phyloP scores from a whole-genome alignment of 2,113 vertebrate species.

The Chaetura pelagica region DNA sequence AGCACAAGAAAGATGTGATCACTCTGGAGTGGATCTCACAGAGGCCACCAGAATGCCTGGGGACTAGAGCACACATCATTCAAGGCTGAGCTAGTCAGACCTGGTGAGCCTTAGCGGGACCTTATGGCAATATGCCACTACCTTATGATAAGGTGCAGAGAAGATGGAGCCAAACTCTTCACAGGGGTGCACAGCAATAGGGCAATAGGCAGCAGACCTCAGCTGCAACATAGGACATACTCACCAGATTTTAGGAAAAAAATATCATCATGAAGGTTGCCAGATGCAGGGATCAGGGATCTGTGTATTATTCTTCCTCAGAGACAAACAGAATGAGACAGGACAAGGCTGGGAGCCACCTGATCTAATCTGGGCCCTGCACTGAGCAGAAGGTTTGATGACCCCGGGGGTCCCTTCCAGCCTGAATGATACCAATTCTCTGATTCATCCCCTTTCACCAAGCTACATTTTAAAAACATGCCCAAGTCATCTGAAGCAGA shows the following conservation, averaged over 20 bases:
- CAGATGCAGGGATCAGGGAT: background rate
- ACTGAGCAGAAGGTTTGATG: background rate
- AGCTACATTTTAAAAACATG: background rate
- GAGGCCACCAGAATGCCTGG: too few species aligned
- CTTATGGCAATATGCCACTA: background rate
- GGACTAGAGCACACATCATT: too few species aligned
- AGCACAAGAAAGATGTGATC: background rate
- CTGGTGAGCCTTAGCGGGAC: background rate
- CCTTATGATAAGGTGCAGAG: background rate
- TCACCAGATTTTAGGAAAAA: background rate
- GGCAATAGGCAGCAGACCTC: background rate
- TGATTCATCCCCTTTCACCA: background rate
- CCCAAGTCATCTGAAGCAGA: background rate
- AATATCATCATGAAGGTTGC: background rate
- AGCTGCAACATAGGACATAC: rapidly evolving
- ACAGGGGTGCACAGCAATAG: background rate
- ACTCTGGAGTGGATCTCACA: background rate
- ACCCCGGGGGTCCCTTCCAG: rapidly evolving
- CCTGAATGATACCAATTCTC: background rate
- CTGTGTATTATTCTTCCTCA: background rate
- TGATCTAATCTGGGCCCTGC: background rate
- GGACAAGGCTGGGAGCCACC: background rate
- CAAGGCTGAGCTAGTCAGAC: too few species aligned
- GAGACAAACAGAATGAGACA: background rate
- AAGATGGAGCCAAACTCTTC: background rate